Evolutionary conservation across 1,140 invertebrate genomes (phyloP), one percentile per base, ranked within the genome.

Genomic region (Camponotus floridanus): DNA sequence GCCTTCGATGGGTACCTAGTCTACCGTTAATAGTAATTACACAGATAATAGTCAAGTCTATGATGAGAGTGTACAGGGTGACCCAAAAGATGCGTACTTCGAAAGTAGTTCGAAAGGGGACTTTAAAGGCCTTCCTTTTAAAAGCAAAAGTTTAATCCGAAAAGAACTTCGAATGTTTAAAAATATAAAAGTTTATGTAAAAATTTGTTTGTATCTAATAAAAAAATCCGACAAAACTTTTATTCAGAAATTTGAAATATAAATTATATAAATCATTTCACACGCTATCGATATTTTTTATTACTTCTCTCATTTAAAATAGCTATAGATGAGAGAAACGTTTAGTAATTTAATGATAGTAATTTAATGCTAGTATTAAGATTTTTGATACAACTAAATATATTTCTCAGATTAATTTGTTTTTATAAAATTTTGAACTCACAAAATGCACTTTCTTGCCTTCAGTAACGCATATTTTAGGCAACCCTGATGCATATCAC

Each of bases 11-110:
- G 4, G 39, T 59, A 55, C 67, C 71, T 45, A 83, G 67, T 6
- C 51, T 81, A 31, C 67, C 79, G n/a, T 73, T 31, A 73, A 61
- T 79, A 61, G 55, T 83, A 83, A 83, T 74, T 83, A 83, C n/a
- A n/a, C n/a, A 74, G 26, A 83, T 83, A 83, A 36, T 3, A 62
- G 26, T 61, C 55, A 36, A 71, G 39, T 26, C 5, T 13, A 9
- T 73, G 9, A 81, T 62, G 67, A 51, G 15, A 73, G 48, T 33
- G 18, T 83, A 83, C 79, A 74, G 79, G 26, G 5, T 83, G 68
- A 62, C 5, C 7, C 68, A 62, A 83, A 83, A 74, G 55, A 48
- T 36, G 21, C 26, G 33, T 81, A 57, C 9, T 21, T n/a, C n/a
- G n/a, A n/a, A n/a, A 33, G 6, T 51, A 15, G 4, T 51, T 51